Conservation (phyloP, 2,113 vertebrate genomes). For the Apteryx mantelli region DNA sequence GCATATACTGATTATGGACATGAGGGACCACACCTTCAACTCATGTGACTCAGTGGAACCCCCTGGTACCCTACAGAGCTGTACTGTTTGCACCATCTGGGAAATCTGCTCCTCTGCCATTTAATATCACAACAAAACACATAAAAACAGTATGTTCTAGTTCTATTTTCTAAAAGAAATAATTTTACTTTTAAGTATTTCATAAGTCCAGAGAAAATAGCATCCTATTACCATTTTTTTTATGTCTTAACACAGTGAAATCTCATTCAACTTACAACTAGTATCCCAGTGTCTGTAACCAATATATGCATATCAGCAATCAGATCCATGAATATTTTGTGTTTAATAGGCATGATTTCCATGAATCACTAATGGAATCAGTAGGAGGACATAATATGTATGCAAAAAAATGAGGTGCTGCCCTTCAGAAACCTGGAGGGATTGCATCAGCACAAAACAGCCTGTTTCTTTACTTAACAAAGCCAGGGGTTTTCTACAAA, state of each 20-base stretch:
- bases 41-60: not conserved
- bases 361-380: conserved; percentile 50
- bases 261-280: not conserved
- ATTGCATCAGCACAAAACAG: conserved; percentile 16
- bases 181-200: not conserved
- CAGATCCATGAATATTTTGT: conserved; percentile 43
- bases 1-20: not conserved
- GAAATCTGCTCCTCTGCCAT: not conserved
- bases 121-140: not conserved
- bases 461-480: not conserved
- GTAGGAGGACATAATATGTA: conserved; percentile 25
- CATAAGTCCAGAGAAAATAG: conserved; percentile 19
- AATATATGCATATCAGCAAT: conserved; percentile 45
- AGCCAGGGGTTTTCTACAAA: not conserved
- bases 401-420: conserved; percentile 30
- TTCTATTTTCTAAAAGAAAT: not conserved
- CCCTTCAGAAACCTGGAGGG: conserved; percentile 34
- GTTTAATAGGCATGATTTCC: conserved; percentile 44
- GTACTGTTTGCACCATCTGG: not conserved
- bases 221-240: not conserved
- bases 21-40: not conserved
- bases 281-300: not conserved
- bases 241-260: not conserved
- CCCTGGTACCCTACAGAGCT: not conserved
- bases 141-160: not conserved